phyloP scores from a whole-genome alignment of 2,797 vertebrate species.

The Valencia hispanica region DNA sequence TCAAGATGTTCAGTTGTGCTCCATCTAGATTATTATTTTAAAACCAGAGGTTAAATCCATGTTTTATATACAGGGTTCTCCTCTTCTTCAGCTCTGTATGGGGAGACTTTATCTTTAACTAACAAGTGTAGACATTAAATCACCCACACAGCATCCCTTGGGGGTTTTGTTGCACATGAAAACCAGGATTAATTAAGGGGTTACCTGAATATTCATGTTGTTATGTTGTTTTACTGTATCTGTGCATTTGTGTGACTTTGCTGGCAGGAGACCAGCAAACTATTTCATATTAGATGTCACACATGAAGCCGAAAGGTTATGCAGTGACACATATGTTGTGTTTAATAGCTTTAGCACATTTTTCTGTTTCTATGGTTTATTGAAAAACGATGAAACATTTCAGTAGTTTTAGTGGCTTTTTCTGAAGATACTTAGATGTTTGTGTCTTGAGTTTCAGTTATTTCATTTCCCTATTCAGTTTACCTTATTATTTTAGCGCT shows the following conservation, averaged over 20 bases:
- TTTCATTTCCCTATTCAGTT: too few species aligned
- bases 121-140: not conserved
- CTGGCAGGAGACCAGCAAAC: not conserved
- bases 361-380: not conserved
- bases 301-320: not conserved
- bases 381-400: not conserved
- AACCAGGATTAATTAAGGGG: not conserved
- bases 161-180: not conserved
- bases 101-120: not conserved
- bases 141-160: not conserved
- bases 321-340: not conserved
- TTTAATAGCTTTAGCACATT: not conserved
- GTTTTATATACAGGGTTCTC: not conserved
- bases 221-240: not conserved
- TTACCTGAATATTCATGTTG: not conserved
- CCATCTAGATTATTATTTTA: not conserved
- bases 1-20: not conserved
- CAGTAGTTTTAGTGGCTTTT: not conserved
- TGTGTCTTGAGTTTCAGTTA: too few species aligned
- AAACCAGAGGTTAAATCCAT: not conserved
- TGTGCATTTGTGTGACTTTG: not conserved
- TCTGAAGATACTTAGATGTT: too few species aligned
- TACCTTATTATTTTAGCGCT: too few species aligned
- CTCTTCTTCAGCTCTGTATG: not conserved
- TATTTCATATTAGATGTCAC: not conserved